Percentiles rank a stretch among this genome's conserved stretches.
Evolutionary conservation across 2,888 invertebrate species (phyloP).

Genomic region (Smittia sp.): DNA sequence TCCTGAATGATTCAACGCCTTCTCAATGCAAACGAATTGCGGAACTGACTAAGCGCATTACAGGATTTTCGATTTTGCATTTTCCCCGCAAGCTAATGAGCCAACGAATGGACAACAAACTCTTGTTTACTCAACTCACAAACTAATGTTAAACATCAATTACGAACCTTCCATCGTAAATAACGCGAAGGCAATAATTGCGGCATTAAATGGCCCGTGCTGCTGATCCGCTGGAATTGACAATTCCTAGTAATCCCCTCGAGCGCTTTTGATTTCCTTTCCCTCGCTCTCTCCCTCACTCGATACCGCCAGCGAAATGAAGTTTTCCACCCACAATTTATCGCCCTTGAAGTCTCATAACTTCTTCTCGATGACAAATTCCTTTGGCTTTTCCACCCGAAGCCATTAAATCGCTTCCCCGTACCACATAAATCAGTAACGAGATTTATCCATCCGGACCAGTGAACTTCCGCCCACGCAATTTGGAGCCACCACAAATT

Average conservation of each 20-base stretch:
- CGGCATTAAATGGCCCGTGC: conserved; percentile 7
- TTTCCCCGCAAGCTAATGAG: too few species aligned
- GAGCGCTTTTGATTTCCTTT: background rate
- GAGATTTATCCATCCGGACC: conserved; percentile 22
- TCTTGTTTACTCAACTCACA: background rate
- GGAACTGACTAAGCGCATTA: too few species aligned
- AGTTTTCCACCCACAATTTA: background rate
- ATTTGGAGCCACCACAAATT: conserved; percentile 8
- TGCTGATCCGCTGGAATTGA: background rate
- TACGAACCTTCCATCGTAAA: conserved; percentile 1
- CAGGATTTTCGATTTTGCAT: too few species aligned
- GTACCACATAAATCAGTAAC: conserved; percentile 34
- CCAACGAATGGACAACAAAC: too few species aligned
- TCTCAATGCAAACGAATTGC: too few species aligned
- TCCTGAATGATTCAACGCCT: too few species aligned
- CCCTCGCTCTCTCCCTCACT: background rate
- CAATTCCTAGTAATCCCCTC: background rate
- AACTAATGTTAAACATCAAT: conserved; percentile 4
- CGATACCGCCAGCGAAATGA: background rate
- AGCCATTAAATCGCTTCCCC: background rate
- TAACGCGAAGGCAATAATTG: background rate
- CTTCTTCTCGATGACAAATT: conserved; percentile 2
- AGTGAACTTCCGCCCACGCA: background rate
- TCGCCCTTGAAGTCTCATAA: conserved; percentile 13
- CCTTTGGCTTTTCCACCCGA: background rate